Evolutionary conservation across 2,888 invertebrate genomes (phyloP).

Genomic region (Hemithea aestivaria): DNA sequence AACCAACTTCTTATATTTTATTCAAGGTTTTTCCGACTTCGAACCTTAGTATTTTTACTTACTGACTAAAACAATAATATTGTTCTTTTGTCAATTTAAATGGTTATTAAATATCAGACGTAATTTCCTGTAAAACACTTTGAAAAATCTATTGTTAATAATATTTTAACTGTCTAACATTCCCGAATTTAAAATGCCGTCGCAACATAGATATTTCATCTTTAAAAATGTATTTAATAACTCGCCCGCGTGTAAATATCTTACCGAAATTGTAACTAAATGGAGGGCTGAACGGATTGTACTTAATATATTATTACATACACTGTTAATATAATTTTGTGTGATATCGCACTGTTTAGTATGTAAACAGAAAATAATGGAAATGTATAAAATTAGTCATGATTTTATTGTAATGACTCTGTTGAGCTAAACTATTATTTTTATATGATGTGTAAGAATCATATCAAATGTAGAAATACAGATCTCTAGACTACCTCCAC

Average conservation of each 20-base stretch:
- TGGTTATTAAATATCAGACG: too few relatives aligned
- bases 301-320: conserved; percentile 54
- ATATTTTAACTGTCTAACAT: conserved; percentile 28
- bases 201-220: conserved; percentile 23
- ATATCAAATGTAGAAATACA: conserved; percentile 6
- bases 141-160: conserved; percentile 21
- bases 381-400: conserved; percentile 13
- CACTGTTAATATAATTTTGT: conserved; percentile 39
- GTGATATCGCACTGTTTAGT: conserved; percentile 55
- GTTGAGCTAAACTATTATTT: conserved; percentile 27
- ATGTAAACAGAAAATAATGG: conserved; percentile 10
- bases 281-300: conserved; percentile 59
- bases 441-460: conserved; percentile 6
- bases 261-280: conserved; percentile 44
- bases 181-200: conserved; percentile 28
- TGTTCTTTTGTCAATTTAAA: too few relatives aligned
- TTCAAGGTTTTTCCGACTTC: too few relatives aligned
- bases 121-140: too few relatives aligned
- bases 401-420: conserved; percentile 16
- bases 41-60: too few relatives aligned
- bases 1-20: too few relatives aligned
- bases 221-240: conserved; percentile 26
- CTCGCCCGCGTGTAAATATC: conserved; percentile 41
- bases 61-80: too few relatives aligned
- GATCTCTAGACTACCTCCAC: too few relatives aligned